Percentiles rank a stretch among this genome's conserved stretches.
phyloP scores from a whole-genome alignment of 2,888 invertebrate genomes.

The Zhuqinia jingwanae region DNA sequence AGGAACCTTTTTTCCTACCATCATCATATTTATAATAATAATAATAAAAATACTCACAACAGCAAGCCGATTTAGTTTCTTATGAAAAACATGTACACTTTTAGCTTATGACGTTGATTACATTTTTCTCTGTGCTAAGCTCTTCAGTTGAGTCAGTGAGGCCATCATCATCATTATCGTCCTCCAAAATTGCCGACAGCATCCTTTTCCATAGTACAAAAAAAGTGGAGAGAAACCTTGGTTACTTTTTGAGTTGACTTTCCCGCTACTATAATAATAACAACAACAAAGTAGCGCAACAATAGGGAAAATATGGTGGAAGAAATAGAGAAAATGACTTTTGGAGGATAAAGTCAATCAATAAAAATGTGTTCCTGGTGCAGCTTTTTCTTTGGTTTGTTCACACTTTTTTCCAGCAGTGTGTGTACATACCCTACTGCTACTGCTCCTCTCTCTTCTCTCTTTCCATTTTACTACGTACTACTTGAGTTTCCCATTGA shows the following conservation, averaged over 20 bases:
- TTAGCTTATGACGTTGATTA: constrained; percentile 66
- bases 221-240: too few species aligned
- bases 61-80: too few species aligned
- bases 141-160: too few species aligned
- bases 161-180: constrained; percentile 51
- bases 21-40: background rate
- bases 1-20: background rate
- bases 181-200: constrained; percentile 21
- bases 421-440: background rate
- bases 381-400: constrained; percentile 59
- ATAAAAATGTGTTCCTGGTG: constrained; percentile 60
- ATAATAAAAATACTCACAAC: too few species aligned
- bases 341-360: constrained; percentile 64
- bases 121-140: constrained; percentile 51
- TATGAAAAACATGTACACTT: background rate
- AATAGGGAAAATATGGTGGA: background rate
- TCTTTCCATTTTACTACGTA: constrained; percentile 13
- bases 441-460: constrained; percentile 10
- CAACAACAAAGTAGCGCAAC: constrained; percentile 12
- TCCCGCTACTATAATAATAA: constrained; percentile 3
- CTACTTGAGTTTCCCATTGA: background rate
- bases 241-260: too few species aligned
- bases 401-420: constrained; percentile 48
- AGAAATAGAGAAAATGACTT: background rate
- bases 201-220: constrained; percentile 6